A percentile compares a stretch with the other conserved stretches of the same genome.
Conservation (phyloP, 2,113 vertebrate species). For the Labeo catla region DNA sequence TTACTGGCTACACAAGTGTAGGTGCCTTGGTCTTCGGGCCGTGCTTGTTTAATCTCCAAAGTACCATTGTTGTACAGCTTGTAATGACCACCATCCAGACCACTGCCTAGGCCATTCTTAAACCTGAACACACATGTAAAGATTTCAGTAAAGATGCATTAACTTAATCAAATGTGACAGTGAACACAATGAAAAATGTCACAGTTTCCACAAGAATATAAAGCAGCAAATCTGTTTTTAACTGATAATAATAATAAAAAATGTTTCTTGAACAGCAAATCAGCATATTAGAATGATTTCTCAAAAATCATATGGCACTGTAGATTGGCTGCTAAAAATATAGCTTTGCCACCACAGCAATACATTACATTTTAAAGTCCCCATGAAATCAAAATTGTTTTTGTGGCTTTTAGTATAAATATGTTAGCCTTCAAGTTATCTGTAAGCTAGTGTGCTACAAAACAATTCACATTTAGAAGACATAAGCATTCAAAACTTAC, state of each 20-base stretch:
- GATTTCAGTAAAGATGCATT: not conserved
- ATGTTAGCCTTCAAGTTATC: no score
- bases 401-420: no score
- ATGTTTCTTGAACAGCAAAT: not conserved
- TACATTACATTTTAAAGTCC: not conserved
- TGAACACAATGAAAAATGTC: not conserved
- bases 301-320: not conserved
- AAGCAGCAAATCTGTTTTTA: not conserved
- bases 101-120: conserved; percentile 96
- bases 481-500: no score
- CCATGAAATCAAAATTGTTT: no score
- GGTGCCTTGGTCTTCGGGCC: conserved; percentile 90
- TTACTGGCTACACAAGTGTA: conserved; percentile 95
- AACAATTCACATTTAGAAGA: no score
- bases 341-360: not conserved
- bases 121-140: conserved; percentile 79
- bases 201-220: not conserved
- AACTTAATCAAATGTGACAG: not conserved
- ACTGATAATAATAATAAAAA: not conserved
- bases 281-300: not conserved
- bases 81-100: conserved; percentile 92
- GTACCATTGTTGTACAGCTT: conserved; percentile 88
- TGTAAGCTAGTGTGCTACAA: no score
- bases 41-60: conserved; percentile 85
- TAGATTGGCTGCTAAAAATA: not conserved